phyloP scores from a whole-genome alignment of 2,113 vertebrate species.

The Bucco capensis region DNA sequence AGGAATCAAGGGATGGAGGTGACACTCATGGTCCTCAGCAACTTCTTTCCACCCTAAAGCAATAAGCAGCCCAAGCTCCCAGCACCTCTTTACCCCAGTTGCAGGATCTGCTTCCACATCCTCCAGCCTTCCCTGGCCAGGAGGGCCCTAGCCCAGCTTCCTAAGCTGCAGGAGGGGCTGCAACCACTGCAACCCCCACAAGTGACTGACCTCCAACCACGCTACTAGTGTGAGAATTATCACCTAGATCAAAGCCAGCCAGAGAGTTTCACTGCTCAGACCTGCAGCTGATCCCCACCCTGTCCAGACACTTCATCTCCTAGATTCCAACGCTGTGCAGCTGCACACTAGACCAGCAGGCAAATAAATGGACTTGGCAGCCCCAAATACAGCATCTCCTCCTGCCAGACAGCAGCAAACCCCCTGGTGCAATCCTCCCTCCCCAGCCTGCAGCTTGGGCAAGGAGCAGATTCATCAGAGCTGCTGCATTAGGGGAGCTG shows the following conservation, averaged over 20 bases:
- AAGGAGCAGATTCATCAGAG: neutral
- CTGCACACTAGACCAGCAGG: neutral
- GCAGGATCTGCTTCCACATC: neutral
- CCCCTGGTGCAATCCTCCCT: neutral
- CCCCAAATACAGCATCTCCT: neutral
- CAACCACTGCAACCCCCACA: fast-evolving
- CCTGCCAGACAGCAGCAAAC: neutral
- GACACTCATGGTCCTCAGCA: neutral
- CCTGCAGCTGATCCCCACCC: fast-evolving
- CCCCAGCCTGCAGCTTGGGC: neutral
- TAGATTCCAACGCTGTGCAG: neutral
- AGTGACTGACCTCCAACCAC: neutral
- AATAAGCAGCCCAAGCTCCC: neutral
- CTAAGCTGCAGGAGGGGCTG: neutral
- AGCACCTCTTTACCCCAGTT: fast-evolving
- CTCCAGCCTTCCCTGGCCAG: neutral
- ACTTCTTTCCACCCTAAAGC: neutral
- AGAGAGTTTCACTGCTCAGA: neutral
- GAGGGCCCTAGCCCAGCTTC: neutral
- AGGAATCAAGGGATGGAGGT: neutral
- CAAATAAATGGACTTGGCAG: fast-evolving
- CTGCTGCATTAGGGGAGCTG: neutral
- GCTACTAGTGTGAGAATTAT: fast-evolving
- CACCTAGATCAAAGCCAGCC: neutral
- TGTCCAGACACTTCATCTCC: neutral